Conservation (phyloP, 2,797 vertebrate species). For the Pipistrellus pygmaeus region DNA sequence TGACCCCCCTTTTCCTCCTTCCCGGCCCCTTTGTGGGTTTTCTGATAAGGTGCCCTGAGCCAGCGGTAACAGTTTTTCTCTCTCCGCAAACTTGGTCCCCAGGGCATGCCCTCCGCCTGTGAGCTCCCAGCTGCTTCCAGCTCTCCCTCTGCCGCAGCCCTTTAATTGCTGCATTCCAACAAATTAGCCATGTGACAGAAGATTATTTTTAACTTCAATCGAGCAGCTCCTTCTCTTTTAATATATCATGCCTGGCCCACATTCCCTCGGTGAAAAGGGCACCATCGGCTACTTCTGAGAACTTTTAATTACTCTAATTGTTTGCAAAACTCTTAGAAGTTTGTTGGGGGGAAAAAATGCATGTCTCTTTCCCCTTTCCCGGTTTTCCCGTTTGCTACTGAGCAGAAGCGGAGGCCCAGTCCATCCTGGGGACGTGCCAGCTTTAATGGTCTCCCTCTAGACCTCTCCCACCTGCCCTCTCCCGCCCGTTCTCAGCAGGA, state of each 20-base stretch:
- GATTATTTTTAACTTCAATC: slow-evolving; percentile 75
- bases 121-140: slow-evolving; percentile 80
- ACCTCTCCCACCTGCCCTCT: background rate
- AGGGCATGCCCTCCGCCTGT: background rate
- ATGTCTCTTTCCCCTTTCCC: slow-evolving; percentile 45
- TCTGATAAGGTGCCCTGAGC: slow-evolving; percentile 41
- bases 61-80: background rate
- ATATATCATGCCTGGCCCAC: slow-evolving; percentile 75
- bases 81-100: slow-evolving; percentile 64
- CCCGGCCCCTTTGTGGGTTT: background rate
- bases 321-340: slow-evolving; percentile 80
- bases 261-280: slow-evolving; percentile 68
- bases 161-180: slow-evolving; percentile 67
- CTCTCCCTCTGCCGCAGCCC: slow-evolving; percentile 69
- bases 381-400: slow-evolving; percentile 75
- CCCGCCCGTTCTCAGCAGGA: background rate
- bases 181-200: slow-evolving; percentile 73
- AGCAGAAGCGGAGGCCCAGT: background rate
- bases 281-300: slow-evolving; percentile 62
- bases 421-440: background rate
- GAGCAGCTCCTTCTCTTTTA: slow-evolving; percentile 70
- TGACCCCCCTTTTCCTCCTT: slow-evolving; percentile 61
- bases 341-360: slow-evolving; percentile 14
- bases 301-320: slow-evolving; percentile 80
- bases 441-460: background rate